A percentile compares a stretch with the other conserved stretches of the same genome.
phyloP scores from a whole-genome alignment of 2,797 vertebrate species.

The Acanthopagrus latus region DNA sequence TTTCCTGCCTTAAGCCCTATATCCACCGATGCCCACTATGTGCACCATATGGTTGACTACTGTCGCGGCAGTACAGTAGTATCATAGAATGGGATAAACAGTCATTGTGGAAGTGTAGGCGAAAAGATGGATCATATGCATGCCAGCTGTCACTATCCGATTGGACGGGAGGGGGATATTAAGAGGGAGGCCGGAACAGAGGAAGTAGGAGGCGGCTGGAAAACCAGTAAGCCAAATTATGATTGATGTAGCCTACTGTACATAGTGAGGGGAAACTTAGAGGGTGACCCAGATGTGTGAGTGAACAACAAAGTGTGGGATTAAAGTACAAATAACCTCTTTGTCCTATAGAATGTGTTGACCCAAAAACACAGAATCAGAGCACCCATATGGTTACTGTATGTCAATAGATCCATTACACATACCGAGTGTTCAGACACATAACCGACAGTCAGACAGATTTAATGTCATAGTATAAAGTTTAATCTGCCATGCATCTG shows the following conservation, averaged over 20 bases:
- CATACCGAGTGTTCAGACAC: neutral
- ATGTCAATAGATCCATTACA: conserved; percentile 3
- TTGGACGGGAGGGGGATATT: conserved; percentile 20
- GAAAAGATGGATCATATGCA: conserved; percentile 32
- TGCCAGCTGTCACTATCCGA: conserved; percentile 44
- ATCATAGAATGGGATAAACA: conserved; percentile 42
- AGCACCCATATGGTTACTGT: neutral
- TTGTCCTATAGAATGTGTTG: conserved; percentile 14
- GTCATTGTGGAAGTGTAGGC: conserved; percentile 27
- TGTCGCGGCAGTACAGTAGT: conserved; percentile 14
- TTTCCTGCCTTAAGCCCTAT: conserved; percentile 52
- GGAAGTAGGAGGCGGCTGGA: conserved; percentile 12
- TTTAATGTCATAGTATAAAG: conserved; percentile 32
- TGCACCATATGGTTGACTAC: conserved; percentile 57
- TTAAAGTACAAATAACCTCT: conserved; percentile 31
- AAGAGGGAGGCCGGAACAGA: neutral
- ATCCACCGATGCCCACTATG: conserved; percentile 30
- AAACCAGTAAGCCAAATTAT: conserved; percentile 10
- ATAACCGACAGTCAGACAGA: conserved; percentile 14
- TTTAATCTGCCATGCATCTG: conserved; percentile 62
- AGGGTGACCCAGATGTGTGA: conserved; percentile 35
- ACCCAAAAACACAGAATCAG: conserved; percentile 17
- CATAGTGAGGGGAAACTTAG: conserved; percentile 8
- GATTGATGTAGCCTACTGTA: conserved; percentile 33
- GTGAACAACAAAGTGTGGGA: conserved; percentile 10